phyloP scores from a whole-genome alignment of 2,113 vertebrate genomes.

The Rhipidura dahli region DNA sequence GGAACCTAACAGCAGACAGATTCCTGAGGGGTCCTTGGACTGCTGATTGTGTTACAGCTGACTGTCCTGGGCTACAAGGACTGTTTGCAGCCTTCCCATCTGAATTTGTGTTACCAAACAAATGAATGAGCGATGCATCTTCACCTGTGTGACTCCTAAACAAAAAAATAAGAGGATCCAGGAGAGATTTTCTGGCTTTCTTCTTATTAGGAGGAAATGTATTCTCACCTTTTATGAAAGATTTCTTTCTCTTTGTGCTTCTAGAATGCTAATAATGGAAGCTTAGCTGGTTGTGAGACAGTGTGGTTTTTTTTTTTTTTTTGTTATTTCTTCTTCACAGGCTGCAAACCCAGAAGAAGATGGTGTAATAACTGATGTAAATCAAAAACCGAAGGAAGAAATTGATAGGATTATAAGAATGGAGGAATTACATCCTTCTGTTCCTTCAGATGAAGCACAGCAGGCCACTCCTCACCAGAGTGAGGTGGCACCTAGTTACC shows the following conservation, averaged over 20 bases:
- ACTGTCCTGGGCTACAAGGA: background rate
- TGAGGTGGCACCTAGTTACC: background rate
- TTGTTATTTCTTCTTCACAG: slow-evolving; percentile 24
- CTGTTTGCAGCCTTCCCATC: background rate
- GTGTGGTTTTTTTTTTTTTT: background rate
- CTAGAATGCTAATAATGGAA: background rate
- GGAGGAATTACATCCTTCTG: background rate
- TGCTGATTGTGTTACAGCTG: background rate
- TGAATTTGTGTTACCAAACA: background rate
- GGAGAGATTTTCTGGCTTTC: background rate
- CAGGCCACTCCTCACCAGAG: background rate
- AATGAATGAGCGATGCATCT: background rate
- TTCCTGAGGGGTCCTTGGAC: background rate
- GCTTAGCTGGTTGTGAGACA: background rate
- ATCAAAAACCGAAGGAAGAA: slow-evolving; percentile 33
- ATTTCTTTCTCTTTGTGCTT: background rate
- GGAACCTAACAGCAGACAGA: background rate
- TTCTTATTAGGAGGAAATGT: background rate
- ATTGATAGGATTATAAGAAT: background rate
- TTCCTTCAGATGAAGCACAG: background rate
- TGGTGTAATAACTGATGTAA: background rate
- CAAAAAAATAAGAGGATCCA: background rate
- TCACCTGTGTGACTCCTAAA: background rate
- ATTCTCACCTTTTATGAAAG: background rate
- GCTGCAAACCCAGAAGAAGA: slow-evolving; percentile 21